Conservation (phyloP, 2,113 vertebrate genomes). For the Ceyx margarethae region DNA sequence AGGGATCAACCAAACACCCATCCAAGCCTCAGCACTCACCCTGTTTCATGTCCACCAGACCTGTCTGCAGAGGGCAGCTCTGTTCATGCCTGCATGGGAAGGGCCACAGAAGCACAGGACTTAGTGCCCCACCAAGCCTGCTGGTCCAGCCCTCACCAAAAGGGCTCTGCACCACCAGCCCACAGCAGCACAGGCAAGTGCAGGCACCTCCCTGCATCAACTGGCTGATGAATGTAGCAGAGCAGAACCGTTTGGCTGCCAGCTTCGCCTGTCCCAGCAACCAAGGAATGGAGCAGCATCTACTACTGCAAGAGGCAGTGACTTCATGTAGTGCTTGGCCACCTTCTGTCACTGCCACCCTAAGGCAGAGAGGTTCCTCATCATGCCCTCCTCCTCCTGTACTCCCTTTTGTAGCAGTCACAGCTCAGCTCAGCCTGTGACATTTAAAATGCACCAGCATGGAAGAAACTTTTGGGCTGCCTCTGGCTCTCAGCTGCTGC, state of each 20-base stretch:
- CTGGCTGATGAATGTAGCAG: background rate
- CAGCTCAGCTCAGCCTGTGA: background rate
- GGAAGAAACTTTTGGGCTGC: background rate
- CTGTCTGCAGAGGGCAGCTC: background rate
- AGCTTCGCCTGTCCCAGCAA: background rate
- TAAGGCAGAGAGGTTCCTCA: background rate
- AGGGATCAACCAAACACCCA: background rate
- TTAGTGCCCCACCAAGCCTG: too few relatives aligned
- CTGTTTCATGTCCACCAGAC: background rate
- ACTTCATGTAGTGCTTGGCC: background rate
- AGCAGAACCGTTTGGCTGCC: background rate
- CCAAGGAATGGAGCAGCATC: background rate
- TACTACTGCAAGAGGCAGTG: background rate
- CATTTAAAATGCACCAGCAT: background rate
- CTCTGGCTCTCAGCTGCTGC: background rate
- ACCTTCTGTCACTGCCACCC: background rate
- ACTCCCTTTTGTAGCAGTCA: accelerated
- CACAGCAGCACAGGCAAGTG: background rate
- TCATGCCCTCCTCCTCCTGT: background rate
- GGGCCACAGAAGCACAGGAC: background rate
- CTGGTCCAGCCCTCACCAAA: accelerated
- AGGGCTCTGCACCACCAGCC: background rate
- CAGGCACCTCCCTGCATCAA: background rate
- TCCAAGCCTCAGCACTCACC: background rate
- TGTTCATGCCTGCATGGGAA: background rate